These are phyloP conservation scores for Palythoa heliodiscus DNA, from an alignment of 92 coral and sea anemone species.

Conservation along the genomic window DNA sequence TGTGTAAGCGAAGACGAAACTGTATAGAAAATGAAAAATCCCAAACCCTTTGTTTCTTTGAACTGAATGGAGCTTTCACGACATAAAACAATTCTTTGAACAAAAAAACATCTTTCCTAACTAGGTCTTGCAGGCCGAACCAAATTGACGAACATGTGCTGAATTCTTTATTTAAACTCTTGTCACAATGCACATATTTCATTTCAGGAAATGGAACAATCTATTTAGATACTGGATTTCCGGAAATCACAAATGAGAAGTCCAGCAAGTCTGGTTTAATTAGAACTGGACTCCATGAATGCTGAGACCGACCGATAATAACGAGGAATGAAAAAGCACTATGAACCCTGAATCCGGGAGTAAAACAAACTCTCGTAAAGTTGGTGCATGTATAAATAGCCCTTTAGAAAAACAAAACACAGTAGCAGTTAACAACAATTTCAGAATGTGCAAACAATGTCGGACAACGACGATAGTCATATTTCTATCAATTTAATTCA, in stretches of 20 bases:
- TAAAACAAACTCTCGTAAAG: not conserved
- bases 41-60: not conserved
- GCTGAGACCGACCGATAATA: not conserved
- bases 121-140: not conserved
- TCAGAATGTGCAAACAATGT: constrained; percentile 6
- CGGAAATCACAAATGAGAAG: constrained; percentile 31
- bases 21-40: not conserved
- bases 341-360: not conserved
- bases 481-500: not conserved
- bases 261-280: constrained; percentile 10
- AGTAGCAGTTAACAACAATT: not conserved
- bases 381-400: not conserved
- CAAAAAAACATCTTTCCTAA: not conserved
- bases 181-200: constrained; percentile 28
- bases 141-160: constrained; percentile 13
- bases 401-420: not conserved
- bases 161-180: constrained; percentile 15
- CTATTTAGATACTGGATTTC: constrained; percentile 53
- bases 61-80: not conserved
- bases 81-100: not conserved
- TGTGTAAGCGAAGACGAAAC: not conserved
- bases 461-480: not conserved
- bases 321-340: not conserved
- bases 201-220: constrained; percentile 60
- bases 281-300: constrained; percentile 12